Percentiles rank a stretch among this genome's conserved stretches.
Conservation (phyloP, 2,113 vertebrate genomes). For the Actenoides hombroni region DNA sequence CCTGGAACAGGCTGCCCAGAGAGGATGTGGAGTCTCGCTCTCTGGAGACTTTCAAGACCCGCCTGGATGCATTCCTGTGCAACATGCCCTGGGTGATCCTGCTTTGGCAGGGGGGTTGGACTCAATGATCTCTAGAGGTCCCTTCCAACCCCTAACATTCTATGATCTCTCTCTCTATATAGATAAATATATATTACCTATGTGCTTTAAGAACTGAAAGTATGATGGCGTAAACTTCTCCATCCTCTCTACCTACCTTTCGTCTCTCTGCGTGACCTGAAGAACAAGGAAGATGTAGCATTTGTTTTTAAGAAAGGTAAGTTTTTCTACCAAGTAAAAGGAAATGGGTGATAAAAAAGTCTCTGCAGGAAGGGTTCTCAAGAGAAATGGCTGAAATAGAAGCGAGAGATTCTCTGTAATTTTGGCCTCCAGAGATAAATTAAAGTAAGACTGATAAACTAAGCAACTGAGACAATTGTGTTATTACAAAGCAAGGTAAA, state of each 20-base stretch:
- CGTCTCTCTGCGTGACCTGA: not conserved
- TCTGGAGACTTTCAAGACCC: too few relatives aligned
- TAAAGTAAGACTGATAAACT: not conserved
- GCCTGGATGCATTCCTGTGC: too few relatives aligned
- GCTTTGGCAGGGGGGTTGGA: too few relatives aligned
- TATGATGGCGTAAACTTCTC: not conserved
- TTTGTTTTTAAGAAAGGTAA: not conserved
- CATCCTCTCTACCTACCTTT: not conserved
- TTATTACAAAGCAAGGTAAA: not conserved
- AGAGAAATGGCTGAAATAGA: not conserved
- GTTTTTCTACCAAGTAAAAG: not conserved
- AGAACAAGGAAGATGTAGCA: not conserved
- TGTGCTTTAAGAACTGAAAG: not conserved
- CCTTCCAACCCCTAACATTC: too few relatives aligned
- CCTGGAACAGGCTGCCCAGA: too few relatives aligned
- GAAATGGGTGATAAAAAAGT: not conserved
- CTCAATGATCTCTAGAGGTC: too few relatives aligned
- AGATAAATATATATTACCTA: not conserved
- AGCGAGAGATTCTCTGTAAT: not conserved
- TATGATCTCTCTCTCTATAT: too few relatives aligned
- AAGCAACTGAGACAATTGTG: not conserved
- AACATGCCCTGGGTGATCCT: too few relatives aligned
- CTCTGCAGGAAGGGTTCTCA: not conserved
- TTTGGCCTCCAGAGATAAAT: not conserved
- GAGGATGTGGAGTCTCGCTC: too few relatives aligned